These are phyloP conservation scores for Elephantulus edwardii DNA, from an alignment of 2,113 vertebrate genomes.

Conservation along the genomic window DNA sequence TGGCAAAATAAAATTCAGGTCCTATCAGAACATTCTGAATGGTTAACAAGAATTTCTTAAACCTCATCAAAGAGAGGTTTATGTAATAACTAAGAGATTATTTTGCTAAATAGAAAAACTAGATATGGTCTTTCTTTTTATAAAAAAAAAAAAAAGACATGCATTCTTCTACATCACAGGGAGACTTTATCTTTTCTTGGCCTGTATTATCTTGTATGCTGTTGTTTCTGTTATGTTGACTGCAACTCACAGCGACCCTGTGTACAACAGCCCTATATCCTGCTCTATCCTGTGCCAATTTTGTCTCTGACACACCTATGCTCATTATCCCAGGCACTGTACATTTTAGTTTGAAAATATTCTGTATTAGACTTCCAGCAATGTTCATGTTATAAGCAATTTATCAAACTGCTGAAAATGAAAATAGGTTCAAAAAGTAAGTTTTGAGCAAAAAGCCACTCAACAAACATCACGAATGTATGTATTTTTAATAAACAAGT, in stretches of 20 bases:
- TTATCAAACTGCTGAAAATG: neutral
- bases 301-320: too few relatives aligned
- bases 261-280: too few relatives aligned
- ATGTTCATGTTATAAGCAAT: neutral
- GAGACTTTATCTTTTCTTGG: neutral
- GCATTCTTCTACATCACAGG: neutral
- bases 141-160: neutral
- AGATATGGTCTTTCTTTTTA: neutral
- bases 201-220: neutral
- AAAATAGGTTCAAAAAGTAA: slow-evolving; percentile 17
- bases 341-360: too few relatives aligned
- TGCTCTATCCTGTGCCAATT: too few relatives aligned
- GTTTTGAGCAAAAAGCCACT: neutral
- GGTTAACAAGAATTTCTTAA: neutral
- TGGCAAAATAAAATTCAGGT: neutral
- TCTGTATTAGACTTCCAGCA: neutral
- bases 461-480: neutral
- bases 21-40: neutral
- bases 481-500: neutral
- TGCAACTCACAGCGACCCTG: neutral
- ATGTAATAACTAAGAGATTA: slow-evolving; percentile 2
- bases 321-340: too few relatives aligned
- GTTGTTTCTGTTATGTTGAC: neutral
- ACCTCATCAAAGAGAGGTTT: neutral
- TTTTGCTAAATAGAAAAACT: neutral